phyloP scores from a whole-genome alignment of 2,797 vertebrate species.

The Gymnopithys bicolor region DNA sequence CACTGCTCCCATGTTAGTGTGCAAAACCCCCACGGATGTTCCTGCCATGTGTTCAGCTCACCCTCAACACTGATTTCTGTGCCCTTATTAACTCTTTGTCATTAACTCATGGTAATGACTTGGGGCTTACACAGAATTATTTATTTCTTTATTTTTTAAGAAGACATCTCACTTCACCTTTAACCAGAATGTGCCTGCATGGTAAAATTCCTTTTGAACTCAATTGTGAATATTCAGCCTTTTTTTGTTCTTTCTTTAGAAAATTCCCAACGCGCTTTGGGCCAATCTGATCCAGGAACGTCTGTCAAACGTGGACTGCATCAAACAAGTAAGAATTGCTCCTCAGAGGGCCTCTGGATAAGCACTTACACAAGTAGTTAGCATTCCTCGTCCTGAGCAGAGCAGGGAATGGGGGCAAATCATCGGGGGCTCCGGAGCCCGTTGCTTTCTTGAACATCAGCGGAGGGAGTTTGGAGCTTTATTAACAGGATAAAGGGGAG shows the following conservation, averaged over 20 bases:
- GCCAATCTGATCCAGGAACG: conserved; percentile 78
- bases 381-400: conserved; percentile 57
- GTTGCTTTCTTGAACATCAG: conserved; percentile 72
- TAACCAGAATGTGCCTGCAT: conserved; percentile 1
- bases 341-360: conserved; percentile 45
- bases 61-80: background rate
- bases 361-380: conserved; percentile 70
- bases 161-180: conserved; percentile 34
- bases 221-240: conserved; percentile 33
- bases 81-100: conserved; percentile 38
- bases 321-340: conserved; percentile 78
- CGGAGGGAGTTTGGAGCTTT: conserved; percentile 76
- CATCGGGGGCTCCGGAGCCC: conserved; percentile 3
- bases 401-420: conserved; percentile 61
- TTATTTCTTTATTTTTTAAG: conserved; percentile 15
- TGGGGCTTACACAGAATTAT: background rate
- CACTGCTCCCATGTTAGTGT: background rate
- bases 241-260: conserved; percentile 67
- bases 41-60: background rate
- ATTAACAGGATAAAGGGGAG: conserved; percentile 81
- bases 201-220: conserved; percentile 46
- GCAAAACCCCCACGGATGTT: background rate
- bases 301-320: conserved; percentile 80
- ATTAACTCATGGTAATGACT: background rate
- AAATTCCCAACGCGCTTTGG: conserved; percentile 76